Evolutionary conservation across 2,888 invertebrate genomes (phyloP).

Genomic region (Sicus ferrugineus): DNA sequence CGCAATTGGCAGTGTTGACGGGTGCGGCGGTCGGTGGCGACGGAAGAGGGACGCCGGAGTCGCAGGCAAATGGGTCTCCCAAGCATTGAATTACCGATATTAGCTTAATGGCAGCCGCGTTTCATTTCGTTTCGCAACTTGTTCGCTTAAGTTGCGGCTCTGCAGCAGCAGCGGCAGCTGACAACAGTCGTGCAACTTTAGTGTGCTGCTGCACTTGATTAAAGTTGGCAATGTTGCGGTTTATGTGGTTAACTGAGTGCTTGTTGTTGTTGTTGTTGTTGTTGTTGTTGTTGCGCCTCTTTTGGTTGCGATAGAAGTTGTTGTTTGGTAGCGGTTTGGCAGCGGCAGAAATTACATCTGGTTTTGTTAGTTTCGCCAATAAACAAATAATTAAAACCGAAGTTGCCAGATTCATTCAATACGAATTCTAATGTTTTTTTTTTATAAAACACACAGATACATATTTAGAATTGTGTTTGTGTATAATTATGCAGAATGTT

Average conservation of each 20-base stretch:
- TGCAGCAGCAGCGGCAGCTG: too few species aligned
- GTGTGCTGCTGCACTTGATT: constrained; percentile 41
- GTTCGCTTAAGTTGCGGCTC: constrained; percentile 1
- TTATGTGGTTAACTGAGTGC: neutral
- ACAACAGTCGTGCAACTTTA: neutral
- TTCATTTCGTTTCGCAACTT: neutral
- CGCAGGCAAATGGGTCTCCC: neutral
- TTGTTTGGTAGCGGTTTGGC: neutral
- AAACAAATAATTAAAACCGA: constrained; percentile 61
- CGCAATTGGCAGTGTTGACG: neutral
- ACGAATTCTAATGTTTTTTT: neutral
- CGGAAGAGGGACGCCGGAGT: neutral
- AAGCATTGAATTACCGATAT: constrained; percentile 56
- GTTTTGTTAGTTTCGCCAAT: constrained; percentile 61
- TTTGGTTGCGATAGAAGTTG: neutral
- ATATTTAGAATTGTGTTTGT: neutral
- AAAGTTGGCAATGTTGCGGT: constrained; percentile 7
- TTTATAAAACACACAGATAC: neutral
- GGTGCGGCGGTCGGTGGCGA: neutral
- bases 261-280: constrained; percentile 4
- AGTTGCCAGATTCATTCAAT: constrained; percentile 54
- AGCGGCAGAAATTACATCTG: constrained; percentile 39
- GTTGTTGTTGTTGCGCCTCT: neutral
- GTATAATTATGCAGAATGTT: too few species aligned
- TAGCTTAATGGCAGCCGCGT: constrained; percentile 59